phyloP scores from a whole-genome alignment of 2,797 vertebrate species.

The Prionace glauca region DNA sequence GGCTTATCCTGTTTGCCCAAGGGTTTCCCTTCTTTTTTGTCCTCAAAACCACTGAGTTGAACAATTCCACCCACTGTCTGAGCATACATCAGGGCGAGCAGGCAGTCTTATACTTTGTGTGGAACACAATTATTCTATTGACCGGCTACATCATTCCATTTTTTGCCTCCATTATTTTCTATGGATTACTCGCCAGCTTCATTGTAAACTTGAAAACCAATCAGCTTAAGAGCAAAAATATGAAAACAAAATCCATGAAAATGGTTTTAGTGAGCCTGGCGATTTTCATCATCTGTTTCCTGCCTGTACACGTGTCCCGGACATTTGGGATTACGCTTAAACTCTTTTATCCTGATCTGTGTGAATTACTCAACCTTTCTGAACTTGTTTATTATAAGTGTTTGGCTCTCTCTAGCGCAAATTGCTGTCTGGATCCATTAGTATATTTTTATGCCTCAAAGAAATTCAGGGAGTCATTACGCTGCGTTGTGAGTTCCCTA shows the following conservation, averaged over 20 bases:
- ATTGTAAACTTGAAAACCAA: constrained; percentile 51
- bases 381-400: constrained; percentile 53
- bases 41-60: constrained; percentile 48
- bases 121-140: constrained; percentile 52
- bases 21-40: constrained; percentile 50
- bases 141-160: constrained; percentile 58
- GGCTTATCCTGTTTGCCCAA: constrained; percentile 51
- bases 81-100: constrained; percentile 53
- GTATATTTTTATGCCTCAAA: constrained; percentile 55
- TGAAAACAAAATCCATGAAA: constrained; percentile 57
- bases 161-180: constrained; percentile 48
- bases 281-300: constrained; percentile 59
- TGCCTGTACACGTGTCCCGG: constrained; percentile 56
- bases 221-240: constrained; percentile 49
- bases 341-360: constrained; percentile 45
- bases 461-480: constrained; percentile 50
- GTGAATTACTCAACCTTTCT: constrained; percentile 42
- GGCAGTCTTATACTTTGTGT: constrained; percentile 47
- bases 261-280: constrained; percentile 54
- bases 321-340: constrained; percentile 48
- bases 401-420: constrained; percentile 54
- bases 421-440: constrained; percentile 59
- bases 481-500: neutral
- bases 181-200: constrained; percentile 50
- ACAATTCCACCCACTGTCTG: constrained; percentile 51